Conservation (phyloP, 1,140 invertebrate species). For the Micrasema longulum region DNA sequence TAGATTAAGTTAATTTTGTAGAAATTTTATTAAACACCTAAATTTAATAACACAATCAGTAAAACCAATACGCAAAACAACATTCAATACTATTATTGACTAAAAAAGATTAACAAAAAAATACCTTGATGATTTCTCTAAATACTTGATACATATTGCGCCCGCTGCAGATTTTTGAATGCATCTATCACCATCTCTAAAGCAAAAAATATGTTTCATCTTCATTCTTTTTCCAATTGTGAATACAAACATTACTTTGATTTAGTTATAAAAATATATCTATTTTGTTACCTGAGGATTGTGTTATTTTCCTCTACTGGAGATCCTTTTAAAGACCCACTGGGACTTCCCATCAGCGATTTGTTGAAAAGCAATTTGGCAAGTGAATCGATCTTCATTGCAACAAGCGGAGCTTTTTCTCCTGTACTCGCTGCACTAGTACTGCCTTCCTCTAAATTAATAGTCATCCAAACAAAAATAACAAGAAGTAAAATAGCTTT, state of each 20-base stretch:
- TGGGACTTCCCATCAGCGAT: conserved; percentile 63
- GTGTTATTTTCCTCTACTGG: conserved; percentile 58
- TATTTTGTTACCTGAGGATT: conserved; percentile 39
- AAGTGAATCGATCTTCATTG: conserved; percentile 73
- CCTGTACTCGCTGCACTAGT: conserved; percentile 27
- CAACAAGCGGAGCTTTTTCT: conserved; percentile 70
- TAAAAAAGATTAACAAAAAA: neutral
- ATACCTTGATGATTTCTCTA: conserved; percentile 48
- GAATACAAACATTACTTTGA: too few relatives aligned
- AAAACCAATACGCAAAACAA: too few relatives aligned
- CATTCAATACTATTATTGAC: too few relatives aligned
- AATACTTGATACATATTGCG: conserved; percentile 47
- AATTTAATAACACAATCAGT: too few relatives aligned
- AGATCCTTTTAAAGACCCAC: conserved; percentile 61
- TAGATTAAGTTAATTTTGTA: too few relatives aligned
- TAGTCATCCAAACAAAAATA: neutral
- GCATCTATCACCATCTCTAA: conserved; percentile 42
- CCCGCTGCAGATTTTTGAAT: conserved; percentile 46
- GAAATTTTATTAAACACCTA: too few relatives aligned
- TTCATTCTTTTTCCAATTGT: too few relatives aligned
- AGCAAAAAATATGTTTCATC: conserved; percentile 4
- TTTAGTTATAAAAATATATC: conserved; percentile 8
- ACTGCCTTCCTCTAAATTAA: conserved; percentile 56
- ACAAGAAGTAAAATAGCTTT: too few relatives aligned
- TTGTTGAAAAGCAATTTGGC: conserved; percentile 74